A percentile compares a stretch with the other conserved stretches of the same genome.
These are phyloP conservation scores for Barnardius zonarius DNA, from an alignment of 2,113 vertebrate genomes.

Conservation along the genomic window DNA sequence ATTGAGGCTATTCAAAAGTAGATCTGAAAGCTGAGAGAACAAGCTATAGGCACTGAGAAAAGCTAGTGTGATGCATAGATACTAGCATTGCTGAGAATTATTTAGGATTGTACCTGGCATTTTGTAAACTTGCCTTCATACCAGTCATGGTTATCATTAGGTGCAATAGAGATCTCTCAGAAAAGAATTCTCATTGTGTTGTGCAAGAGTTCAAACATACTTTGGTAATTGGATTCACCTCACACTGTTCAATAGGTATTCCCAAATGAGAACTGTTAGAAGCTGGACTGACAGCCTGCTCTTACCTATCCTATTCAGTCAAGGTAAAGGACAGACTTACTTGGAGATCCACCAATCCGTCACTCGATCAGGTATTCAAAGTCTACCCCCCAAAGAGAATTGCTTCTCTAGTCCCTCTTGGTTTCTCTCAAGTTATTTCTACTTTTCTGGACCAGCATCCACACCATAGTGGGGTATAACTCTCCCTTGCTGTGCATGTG, in stretches of 20 bases:
- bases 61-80: background rate
- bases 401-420: background rate
- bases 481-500: background rate
- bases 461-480: background rate
- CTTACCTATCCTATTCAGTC: background rate
- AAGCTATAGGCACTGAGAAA: background rate
- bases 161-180: background rate
- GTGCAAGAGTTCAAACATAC: background rate
- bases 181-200: background rate
- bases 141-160: background rate
- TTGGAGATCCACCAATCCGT: background rate
- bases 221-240: background rate
- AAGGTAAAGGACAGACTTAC: background rate
- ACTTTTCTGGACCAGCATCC: background rate
- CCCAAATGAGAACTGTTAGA: background rate
- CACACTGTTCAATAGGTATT: background rate
- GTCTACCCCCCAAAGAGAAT: background rate
- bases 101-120: background rate
- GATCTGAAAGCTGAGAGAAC: background rate
- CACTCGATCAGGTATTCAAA: background rate
- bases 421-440: background rate
- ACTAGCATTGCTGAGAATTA: background rate
- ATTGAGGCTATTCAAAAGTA: background rate
- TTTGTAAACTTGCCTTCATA: background rate
- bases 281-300: background rate